Evolutionary conservation across 2,888 invertebrate genomes (phyloP), one percentile per base, ranked within the genome.

Genomic region (Chromoteleia sp.): DNA sequence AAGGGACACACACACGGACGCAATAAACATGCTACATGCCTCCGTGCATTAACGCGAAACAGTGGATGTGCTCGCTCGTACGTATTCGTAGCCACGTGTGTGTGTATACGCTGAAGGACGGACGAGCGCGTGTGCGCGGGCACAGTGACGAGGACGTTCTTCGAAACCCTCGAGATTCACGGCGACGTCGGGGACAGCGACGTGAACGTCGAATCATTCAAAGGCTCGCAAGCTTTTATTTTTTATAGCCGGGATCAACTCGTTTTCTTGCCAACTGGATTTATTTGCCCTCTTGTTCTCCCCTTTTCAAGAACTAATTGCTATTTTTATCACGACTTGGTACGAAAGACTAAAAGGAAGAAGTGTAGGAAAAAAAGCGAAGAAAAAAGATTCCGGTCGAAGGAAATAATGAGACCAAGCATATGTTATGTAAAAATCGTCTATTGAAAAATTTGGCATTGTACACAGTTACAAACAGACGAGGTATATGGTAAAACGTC

Each of bases 111-210:
- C 7, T 8, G 33, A 33, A 33, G 33, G 33, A 33, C 33, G 33
- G 33, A 8, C 33, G 33, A 1, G 10, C 6, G 7, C 33, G 33
- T 33, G 1, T 33, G 33, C 7, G 8, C 10, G 33, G 19, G 54
- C n/a, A 33, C 36, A 14, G 48, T 70, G 58, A 70, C 70, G 61
- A 61, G 73, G 59, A 61, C 36, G 58, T 65, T 65, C 43, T 48
- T 58, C 36, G 39, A 59, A 71, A 48, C 50, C 50, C 59, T 52
- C 48, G 50, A 59, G 50, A 50, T 33, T 15, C 45, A 12, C 29
- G 10, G 63, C 14, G 15, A 50, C 63, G 33, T 63, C 36, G 50
- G 48, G 36, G 30, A 41, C 50, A 71, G 81, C 59, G 84, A 83
- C 70, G 43, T 15, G 19, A 58, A 30, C 6, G 68, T 30, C 43